A percentile compares a stretch with the other conserved stretches of the same genome.
phyloP scores from a whole-genome alignment of 2,888 invertebrate species.

The Leptopilina drosophilae region DNA sequence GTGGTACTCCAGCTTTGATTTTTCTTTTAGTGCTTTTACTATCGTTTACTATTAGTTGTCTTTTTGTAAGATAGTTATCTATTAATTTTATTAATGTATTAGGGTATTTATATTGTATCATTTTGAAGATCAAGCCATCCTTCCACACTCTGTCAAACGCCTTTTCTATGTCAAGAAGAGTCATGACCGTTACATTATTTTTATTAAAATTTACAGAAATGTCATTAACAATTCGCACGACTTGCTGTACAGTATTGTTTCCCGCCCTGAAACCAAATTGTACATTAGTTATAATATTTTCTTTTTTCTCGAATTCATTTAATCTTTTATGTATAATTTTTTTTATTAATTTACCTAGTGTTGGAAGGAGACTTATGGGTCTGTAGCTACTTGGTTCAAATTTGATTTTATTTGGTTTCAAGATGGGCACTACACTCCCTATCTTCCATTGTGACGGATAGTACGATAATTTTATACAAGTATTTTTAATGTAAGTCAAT shows the following conservation, averaged over 20 bases:
- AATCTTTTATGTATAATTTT: slow-evolving; percentile 51
- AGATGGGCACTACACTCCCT: slow-evolving; percentile 48
- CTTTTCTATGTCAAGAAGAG: no score
- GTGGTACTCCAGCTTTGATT: no score
- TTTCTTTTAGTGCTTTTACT: no score
- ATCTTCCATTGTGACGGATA: slow-evolving; percentile 52
- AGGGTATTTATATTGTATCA: no score
- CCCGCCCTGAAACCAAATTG: slow-evolving; percentile 66
- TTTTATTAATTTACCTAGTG: slow-evolving; percentile 48
- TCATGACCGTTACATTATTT: slow-evolving; percentile 60
- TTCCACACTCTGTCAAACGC: no score
- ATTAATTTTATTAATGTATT: no score
- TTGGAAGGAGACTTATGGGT: slow-evolving; percentile 52
- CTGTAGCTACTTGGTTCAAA: slow-evolving; percentile 49
- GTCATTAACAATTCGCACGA: slow-evolving; percentile 61
- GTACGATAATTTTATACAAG: slow-evolving; percentile 45
- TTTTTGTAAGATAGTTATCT: no score
- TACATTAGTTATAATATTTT: slow-evolving; percentile 49
- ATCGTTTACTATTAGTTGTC: no score
- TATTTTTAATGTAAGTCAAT: slow-evolving; percentile 48
- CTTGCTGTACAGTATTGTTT: slow-evolving; percentile 64
- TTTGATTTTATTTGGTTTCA: slow-evolving; percentile 48
- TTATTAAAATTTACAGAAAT: slow-evolving; percentile 60
- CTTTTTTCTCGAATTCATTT: slow-evolving; percentile 47
- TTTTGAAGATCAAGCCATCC: no score